Percentiles rank a stretch among this genome's conserved stretches.
phyloP scores from a whole-genome alignment of 2,888 invertebrate species.

The Eupithecia pulchellata region DNA sequence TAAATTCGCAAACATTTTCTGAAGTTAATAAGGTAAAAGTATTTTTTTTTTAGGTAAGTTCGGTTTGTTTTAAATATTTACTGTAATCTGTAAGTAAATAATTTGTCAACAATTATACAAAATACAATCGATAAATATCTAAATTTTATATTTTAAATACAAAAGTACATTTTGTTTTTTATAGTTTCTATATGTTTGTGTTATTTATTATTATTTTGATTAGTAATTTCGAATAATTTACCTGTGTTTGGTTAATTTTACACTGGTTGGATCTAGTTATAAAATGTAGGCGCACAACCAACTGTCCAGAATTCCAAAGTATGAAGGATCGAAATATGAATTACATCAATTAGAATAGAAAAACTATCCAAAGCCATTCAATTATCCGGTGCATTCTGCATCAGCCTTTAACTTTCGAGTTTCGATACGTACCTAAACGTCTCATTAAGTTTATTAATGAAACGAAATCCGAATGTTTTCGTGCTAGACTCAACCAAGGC shows the following conservation, averaged over 20 bases:
- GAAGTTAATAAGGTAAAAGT: constrained; percentile 15
- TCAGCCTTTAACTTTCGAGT: background rate
- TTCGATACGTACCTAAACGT: background rate
- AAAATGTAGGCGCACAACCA: constrained; percentile 1
- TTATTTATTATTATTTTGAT: background rate
- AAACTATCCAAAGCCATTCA: background rate
- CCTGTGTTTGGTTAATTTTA: background rate
- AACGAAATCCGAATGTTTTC: background rate
- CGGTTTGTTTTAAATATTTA: constrained; percentile 1
- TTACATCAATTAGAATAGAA: background rate
- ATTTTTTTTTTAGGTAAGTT: constrained; percentile 12
- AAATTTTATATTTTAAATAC: constrained; percentile 2
- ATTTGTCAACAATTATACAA: constrained; percentile 7
- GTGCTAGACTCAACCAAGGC: background rate
- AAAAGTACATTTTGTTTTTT: constrained; percentile 2
- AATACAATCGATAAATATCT: constrained; percentile 18
- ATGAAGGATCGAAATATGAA: background rate
- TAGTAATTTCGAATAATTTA: background rate
- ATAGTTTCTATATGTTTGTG: background rate
- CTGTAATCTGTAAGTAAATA: constrained; percentile 12
- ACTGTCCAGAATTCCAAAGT: background rate
- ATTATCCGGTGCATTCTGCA: background rate
- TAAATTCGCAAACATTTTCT: constrained; percentile 29
- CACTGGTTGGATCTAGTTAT: background rate
- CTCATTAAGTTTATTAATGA: background rate